Base-by-base conservation (phyloP, 2,888 invertebrate species). In the Harmothoe impar region DNA sequence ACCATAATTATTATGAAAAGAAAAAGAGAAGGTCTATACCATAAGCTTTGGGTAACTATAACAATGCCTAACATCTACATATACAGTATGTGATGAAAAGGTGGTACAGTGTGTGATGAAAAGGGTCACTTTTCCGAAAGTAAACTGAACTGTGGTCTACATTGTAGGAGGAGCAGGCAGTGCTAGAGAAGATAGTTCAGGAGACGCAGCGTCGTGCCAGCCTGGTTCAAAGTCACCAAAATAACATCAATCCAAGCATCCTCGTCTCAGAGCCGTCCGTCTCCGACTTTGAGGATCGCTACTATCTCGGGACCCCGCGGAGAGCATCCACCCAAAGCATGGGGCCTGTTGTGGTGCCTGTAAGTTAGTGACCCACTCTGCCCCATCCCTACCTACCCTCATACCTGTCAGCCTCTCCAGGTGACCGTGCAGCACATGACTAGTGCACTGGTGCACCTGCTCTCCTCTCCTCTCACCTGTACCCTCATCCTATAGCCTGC, bases 261-360 rank as follows among this genome's bases (percentile, higher is more conserved):
- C 90, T 90, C 51, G 93, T 93, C 25, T 93, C 93, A 5, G 93
- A 92, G 88, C 91, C 93, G 17, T 93, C 93, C n/a, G 86, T 91
- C 12, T 20, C 43, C 20, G 89, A 92, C 89, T 89, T 92, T 29
- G 90, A 89, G 33, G 91, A 92, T 15, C 62, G 56, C 20, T 90
- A 92, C 62, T 91, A 90, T 77, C 81, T 52, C n/a, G 91, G 90
- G 93, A 31, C 94, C 93, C 78, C 94, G 93, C 89, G 94, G 92
- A 91, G 94, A 92, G 94, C 95, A 77, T 95, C 95, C 92, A 95
- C 94, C 0, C 95, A 95, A 92, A 95, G 95, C 92, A 94, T 95
- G 90, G 94, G 94, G 43, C 94, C 95, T 20, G 93, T 94, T 89
- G 94, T 94, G 89, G 93, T 94, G 54, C 94, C 94, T 89, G 95